Base-by-base conservation (phyloP, 2,888 invertebrate species). In the Schizotus pectinicornis region DNA sequence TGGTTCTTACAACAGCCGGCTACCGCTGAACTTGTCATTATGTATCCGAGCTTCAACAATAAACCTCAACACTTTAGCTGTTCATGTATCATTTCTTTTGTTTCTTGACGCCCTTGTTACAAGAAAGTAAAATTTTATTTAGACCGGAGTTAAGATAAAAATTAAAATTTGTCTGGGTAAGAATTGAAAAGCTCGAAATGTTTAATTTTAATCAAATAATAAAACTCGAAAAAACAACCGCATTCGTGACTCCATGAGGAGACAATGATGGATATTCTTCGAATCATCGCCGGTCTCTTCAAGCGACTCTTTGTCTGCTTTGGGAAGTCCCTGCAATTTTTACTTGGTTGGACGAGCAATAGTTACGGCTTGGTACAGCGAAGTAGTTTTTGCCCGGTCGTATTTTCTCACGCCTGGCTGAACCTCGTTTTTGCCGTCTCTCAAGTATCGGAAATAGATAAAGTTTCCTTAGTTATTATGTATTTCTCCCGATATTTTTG, bases 351-450 rank as follows among this genome's bases (percentile, higher is more conserved):
- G 62, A 48, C 63, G 64, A 66, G 64, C 64, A 64, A 61, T 67
- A 66, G 67, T 66, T 67, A 64, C 64, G 54, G 63, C 62, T 57
- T 63, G 58, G 65, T 64, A 60, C 62, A 59, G 60, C 51, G 55
- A 46, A 50, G 54, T 56, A 56, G 61, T 63, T 64, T 67, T 64
- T 64, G 62, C 43, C 32, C 51, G 59, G 47, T 65, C 67, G 63
- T 63, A 67, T 65, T 64, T 68, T 65, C 66, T 63, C 68, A 68
- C 67, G 63, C 56, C 45, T 61, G 59, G 61, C 56, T 65, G 67
- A 38, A n/a, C 43, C 31, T 51, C 45, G 59, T 66, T 67, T 67
- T 68, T 67, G 61, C 61, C 31, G 59, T 56, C 47, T 66, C 43
- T 60, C 51, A 62, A 63, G 56, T 65, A 68, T 63, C 62, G 67